Percentiles rank a stretch among this genome's conserved stretches.
Evolutionary conservation across 2,888 invertebrate genomes (phyloP).

Genomic region (Drosophila borealis): DNA sequence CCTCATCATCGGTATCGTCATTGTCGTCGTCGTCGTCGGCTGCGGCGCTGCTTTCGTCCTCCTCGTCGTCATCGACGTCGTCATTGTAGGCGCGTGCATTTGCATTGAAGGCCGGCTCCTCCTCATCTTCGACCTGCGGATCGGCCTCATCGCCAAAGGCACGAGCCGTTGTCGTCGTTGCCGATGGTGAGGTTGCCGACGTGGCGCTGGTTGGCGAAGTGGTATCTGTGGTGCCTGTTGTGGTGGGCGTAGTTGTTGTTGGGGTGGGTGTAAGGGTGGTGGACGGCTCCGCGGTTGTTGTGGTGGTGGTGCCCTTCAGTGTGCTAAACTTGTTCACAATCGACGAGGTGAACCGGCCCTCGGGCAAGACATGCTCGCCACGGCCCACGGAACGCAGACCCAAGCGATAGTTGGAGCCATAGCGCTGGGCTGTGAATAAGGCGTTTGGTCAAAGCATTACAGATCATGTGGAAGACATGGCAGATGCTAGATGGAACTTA

Average conservation of each 20-base stretch:
- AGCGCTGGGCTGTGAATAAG: slow-evolving; percentile 18
- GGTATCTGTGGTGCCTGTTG: background rate
- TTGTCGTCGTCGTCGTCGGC: slow-evolving; percentile 15
- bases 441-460: background rate
- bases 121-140: slow-evolving; percentile 16
- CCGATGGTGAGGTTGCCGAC: background rate
- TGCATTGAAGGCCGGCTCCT: background rate
- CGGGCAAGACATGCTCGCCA: slow-evolving; percentile 43
- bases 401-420: slow-evolving; percentile 44
- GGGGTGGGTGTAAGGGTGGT: background rate
- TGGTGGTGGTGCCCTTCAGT: slow-evolving; percentile 40
- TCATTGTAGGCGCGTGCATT: slow-evolving; percentile 23
- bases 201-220: background rate
- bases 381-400: slow-evolving; percentile 42
- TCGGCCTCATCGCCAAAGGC: slow-evolving; percentile 22
- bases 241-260: background rate
- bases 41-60: slow-evolving; percentile 17
- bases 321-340: slow-evolving; percentile 61
- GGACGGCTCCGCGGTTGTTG: slow-evolving; percentile 8
- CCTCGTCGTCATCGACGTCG: slow-evolving; percentile 45
- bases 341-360: slow-evolving; percentile 64
- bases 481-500: slow-evolving; percentile 37
- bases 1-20: slow-evolving; percentile 17
- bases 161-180: background rate
- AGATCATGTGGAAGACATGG: no score